These are phyloP conservation scores for Hyperopisus bebe DNA, from an alignment of 2,113 vertebrate genomes.

Conservation along the genomic window DNA sequence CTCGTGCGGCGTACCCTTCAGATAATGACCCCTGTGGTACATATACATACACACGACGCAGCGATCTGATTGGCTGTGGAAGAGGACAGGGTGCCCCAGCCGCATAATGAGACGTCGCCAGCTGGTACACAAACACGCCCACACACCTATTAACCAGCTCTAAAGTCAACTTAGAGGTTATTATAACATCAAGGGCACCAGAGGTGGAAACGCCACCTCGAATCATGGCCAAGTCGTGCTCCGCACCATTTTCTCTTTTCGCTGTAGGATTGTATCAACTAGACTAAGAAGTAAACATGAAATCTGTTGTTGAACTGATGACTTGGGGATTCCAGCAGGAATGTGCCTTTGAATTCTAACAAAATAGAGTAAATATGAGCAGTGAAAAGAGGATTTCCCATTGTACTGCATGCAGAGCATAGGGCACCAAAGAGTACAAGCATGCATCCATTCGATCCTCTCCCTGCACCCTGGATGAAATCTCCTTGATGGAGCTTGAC, in stretches of 20 bases:
- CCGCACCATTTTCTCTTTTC: neutral
- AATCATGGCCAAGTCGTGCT: neutral
- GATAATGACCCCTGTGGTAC: neutral
- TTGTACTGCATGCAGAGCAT: neutral
- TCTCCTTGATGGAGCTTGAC: neutral
- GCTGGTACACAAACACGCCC: neutral
- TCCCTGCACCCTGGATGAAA: neutral
- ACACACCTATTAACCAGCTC: neutral
- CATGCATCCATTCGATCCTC: neutral
- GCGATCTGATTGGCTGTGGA: neutral
- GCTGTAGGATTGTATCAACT: neutral
- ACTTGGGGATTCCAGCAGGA: neutral
- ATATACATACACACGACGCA: neutral
- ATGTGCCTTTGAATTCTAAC: neutral
- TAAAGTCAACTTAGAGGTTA: neutral
- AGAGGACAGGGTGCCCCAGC: neutral
- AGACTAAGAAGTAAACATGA: neutral
- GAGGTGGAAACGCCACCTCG: neutral
- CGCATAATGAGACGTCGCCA: neutral
- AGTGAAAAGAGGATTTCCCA: neutral
- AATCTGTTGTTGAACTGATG: neutral
- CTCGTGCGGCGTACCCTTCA: neutral
- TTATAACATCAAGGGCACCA: neutral
- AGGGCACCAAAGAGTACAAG: neutral
- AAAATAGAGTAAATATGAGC: neutral